Conservation (phyloP, 35 echinoderm and acorn worm species). For the Apostichopus japonicus region DNA sequence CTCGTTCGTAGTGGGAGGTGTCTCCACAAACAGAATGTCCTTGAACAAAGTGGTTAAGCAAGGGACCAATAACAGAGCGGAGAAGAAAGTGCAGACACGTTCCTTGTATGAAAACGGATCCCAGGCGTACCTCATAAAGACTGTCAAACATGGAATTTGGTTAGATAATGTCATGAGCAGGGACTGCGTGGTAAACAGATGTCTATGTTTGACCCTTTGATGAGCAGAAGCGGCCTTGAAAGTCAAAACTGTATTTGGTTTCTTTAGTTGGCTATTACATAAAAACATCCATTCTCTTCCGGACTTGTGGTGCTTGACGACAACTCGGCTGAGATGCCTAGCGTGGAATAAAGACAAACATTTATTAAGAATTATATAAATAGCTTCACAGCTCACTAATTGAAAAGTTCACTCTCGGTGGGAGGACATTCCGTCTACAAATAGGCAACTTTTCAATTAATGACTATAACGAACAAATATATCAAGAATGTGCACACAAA, state of each 20-base stretch:
- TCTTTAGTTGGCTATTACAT: constrained; percentile 13
- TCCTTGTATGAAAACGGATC: constrained; percentile 14
- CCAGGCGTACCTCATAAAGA: background rate
- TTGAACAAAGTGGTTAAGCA: constrained; percentile 26
- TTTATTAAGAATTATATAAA: no score
- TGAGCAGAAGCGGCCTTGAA: background rate
- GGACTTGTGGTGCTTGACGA: background rate
- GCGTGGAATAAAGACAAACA: background rate
- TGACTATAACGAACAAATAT: no score
- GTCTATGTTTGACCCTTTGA: background rate
- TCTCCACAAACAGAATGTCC: background rate
- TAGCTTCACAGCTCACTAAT: no score
- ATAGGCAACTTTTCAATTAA: no score
- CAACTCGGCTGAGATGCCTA: constrained; percentile 38
- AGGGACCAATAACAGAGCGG: background rate
- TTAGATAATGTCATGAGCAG: background rate
- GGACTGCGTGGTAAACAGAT: constrained; percentile 6
- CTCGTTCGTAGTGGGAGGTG: background rate
- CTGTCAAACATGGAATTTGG: background rate
- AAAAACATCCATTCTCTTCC: constrained; percentile 24
- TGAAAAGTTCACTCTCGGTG: no score
- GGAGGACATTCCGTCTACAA: no score
- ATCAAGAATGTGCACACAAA: no score
- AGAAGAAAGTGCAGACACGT: background rate
- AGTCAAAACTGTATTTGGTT: background rate